Evolutionary conservation across 1,140 invertebrate species (phyloP), one percentile per base, ranked within the genome.

Genomic region (Phymastichus coffea): DNA sequence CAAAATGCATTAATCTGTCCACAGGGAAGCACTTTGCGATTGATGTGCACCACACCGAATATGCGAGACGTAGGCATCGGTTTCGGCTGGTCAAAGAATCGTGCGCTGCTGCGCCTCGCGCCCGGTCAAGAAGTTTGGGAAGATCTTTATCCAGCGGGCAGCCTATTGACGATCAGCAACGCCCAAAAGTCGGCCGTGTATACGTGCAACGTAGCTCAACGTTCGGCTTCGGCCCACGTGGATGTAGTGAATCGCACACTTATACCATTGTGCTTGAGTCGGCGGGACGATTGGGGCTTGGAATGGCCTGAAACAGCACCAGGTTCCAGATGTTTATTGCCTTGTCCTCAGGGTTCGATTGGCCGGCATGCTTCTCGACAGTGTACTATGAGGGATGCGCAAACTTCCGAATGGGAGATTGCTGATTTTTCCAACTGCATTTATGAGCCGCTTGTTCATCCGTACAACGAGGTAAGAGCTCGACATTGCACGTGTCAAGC

Each of bases 81-180:
- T 2, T 91, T 90, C 65, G 90, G 88, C 64, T 92, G 89, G 90
- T 88, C 88, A 0, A 85, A 88, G 59, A 90, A 91, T 65, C 85
- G 85, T 17, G 85, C 83, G 4, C 77, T 92, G 2, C 81, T 92
- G 4, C 86, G 86, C 25, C 81, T 91, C 20, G 83, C 83, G 20
- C 87, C 87, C 0, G 86, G 85, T 2, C 82, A 80, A 1, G 88
- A 90, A 65, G 88, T 89, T 51, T 91, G 89, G 87, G 90, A 92
- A 68, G 88, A 91, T 69, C 78, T 92, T 2, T 89, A 87, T 73
- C 88, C 88, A 4, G 83, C 86, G 30, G 90, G 90, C 25, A 91
- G 87, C 67, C 89, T 92, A 49, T 75, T 92, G 0, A 88, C 90
- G 69, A 84, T 92, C 8, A 87, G 85, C 60, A 89, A 88, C 54